These are phyloP conservation scores for Eilema depressum DNA, from an alignment of 2,888 invertebrate species.

Conservation along the genomic window DNA sequence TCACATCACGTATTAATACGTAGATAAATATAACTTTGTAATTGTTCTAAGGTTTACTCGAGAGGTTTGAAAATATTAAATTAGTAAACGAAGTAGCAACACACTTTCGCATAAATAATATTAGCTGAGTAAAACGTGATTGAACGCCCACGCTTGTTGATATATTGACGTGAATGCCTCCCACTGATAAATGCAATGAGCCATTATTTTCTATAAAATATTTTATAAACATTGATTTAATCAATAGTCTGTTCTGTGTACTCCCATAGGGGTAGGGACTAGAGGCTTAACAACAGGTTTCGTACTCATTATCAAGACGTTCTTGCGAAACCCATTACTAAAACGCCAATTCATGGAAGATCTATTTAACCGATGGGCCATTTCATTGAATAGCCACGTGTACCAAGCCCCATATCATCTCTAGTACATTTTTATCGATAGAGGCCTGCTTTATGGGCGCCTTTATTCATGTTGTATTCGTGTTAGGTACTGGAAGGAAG, in stretches of 20 bases:
- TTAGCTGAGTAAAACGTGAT: neutral
- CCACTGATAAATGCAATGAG: slow-evolving; percentile 9
- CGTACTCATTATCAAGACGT: too few species aligned
- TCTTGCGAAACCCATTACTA: too few species aligned
- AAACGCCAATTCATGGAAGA: too few species aligned
- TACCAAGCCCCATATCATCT: too few species aligned
- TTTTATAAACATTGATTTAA: neutral
- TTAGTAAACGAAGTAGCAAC: neutral
- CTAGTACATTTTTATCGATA: too few species aligned
- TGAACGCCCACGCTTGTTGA: slow-evolving; percentile 8
- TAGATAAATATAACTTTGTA: neutral
- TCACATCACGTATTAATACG: neutral
- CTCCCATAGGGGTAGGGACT: neutral
- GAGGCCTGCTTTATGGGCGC: too few species aligned
- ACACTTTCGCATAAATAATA: slow-evolving; percentile 6
- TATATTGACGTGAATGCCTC: slow-evolving; percentile 6
- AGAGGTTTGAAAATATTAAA: neutral
- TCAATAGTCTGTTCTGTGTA: neutral
- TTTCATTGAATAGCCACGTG: too few species aligned
- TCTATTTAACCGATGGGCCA: too few species aligned
- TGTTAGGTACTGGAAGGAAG: too few species aligned
- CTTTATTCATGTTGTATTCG: too few species aligned
- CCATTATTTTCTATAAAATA: slow-evolving; percentile 1
- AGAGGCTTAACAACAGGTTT: too few species aligned
- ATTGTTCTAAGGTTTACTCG: neutral